Base-by-base conservation (phyloP, 92 coral and sea anemone species). In the Micromussa lordhowensis region DNA sequence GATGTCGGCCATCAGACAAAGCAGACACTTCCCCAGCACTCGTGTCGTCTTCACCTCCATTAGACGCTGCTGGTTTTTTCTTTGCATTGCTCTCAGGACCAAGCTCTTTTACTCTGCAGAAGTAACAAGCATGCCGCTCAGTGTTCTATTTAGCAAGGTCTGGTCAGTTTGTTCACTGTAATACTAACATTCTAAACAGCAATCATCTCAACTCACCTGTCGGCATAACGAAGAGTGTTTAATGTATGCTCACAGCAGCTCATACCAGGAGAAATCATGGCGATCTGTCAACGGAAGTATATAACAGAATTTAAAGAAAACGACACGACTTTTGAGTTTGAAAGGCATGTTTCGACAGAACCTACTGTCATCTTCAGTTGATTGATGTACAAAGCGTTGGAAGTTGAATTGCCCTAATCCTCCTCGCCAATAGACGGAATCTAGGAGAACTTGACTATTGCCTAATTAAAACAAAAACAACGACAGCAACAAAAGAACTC, bases 201-300 rank as follows among this genome's bases (percentile, higher is more conserved):
- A 53, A 16, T 51, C 48, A 0, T 36, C 18, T 18, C 1, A 6
- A 21, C 96, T 79, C 28, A 98, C 99, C 99, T 98, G 92, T 98
- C 99, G 7, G 99, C 99, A 54, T 98, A 98, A 80, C 99, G 98
- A 38, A 98, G 85, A 0, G 99, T 97, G 93, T 97, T 97, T 57
- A 97, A 87, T 30, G 99, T 94, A 88, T 97, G 99, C 58, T 97
- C 99, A 91, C 99, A 97, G 34, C 98, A 94, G 68, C 94, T 93
- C 96, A 97, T 90, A 15, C 99, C 98, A 9, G 99, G 99, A 19
- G 99, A 98, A 28, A 98, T 95, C 96, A 96, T 98, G 17, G 99
- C 99, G 86, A 98, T 98, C 99, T 98, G 83, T n/a, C 75, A 69
- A 68, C 59, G 68, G 1, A 29, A 70, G 40, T 19, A 36, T 7